Evolutionary conservation across 2,113 vertebrate genomes (phyloP).

Genomic region (Upupa epops): DNA sequence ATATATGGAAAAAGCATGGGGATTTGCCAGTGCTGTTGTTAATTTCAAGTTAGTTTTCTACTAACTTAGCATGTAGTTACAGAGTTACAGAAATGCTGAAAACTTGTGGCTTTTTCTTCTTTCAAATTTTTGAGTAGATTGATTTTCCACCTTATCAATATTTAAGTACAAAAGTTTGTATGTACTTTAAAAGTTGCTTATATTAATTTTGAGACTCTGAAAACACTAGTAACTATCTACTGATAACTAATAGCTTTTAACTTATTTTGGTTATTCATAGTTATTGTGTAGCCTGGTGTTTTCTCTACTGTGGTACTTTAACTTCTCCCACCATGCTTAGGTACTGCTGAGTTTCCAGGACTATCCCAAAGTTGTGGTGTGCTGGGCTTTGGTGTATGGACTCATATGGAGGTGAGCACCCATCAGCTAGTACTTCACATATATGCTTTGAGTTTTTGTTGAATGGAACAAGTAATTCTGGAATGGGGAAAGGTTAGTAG

Average conservation of each 20-base stretch:
- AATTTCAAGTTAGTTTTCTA: not conserved
- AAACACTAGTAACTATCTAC: not conserved
- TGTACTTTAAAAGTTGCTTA: not conserved
- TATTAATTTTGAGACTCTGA: not conserved
- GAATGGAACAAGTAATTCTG: not conserved
- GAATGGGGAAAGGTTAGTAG: not conserved
- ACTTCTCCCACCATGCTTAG: not conserved
- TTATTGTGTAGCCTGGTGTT: not conserved
- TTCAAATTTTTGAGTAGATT: not conserved
- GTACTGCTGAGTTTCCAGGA: not conserved
- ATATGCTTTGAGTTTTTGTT: not conserved
- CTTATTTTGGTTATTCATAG: not conserved
- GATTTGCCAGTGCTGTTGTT: not conserved
- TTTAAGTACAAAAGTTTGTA: not conserved
- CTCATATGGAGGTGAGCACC: not conserved
- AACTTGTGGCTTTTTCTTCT: not conserved
- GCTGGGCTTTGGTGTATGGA: not conserved
- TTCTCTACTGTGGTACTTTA: not conserved
- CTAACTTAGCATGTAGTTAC: not conserved
- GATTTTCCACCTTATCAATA: not conserved
- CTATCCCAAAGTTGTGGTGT: rapidly evolving
- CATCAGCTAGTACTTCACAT: not conserved
- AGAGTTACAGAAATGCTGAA: not conserved
- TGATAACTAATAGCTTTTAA: not conserved
- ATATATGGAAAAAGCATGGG: not conserved